Evolutionary conservation across 2,888 invertebrate species (phyloP).

Genomic region (Ophion obscuratus): DNA sequence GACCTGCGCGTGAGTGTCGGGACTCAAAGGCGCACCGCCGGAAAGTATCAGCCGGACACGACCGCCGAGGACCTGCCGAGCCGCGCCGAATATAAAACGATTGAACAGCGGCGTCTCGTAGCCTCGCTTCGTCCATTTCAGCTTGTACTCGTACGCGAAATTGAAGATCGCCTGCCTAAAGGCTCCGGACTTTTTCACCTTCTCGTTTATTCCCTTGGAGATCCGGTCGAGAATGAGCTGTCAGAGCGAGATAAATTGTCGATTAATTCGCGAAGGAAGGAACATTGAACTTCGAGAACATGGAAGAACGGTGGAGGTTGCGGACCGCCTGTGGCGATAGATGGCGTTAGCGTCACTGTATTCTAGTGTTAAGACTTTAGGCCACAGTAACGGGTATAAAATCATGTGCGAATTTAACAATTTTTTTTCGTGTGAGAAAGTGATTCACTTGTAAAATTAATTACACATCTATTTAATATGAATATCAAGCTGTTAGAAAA

Average conservation of each 20-base stretch:
- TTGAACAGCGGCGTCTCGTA: slow-evolving; percentile 92
- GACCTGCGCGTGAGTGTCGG: slow-evolving; percentile 97
- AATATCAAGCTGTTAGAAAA: too few species aligned
- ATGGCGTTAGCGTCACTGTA: too few species aligned
- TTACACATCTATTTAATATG: too few species aligned
- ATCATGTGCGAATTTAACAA: too few species aligned
- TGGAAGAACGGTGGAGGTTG: background rate
- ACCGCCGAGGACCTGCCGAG: slow-evolving; percentile 93
- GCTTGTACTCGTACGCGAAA: slow-evolving; percentile 97
- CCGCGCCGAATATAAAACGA: slow-evolving; percentile 85
- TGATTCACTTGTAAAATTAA: too few species aligned
- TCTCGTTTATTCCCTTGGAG: slow-evolving; percentile 98
- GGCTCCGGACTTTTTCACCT: slow-evolving; percentile 92
- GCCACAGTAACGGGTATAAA: too few species aligned
- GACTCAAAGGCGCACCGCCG: slow-evolving; percentile 97
- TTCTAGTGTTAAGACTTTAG: too few species aligned
- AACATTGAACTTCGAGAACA: background rate
- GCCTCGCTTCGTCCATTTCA: slow-evolving; percentile 92
- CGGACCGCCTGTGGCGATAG: too few species aligned
- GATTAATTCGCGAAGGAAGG: background rate
- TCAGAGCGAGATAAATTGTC: background rate
- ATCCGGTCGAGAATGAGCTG: slow-evolving; percentile 98
- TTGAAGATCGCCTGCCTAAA: slow-evolving; percentile 94
- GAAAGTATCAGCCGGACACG: slow-evolving; percentile 93
- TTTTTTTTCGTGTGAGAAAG: too few species aligned